A percentile compares a stretch with the other conserved stretches of the same genome.
These are phyloP conservation scores for Dorcus hopei DNA, from an alignment of 2,888 invertebrate species.

Conservation along the genomic window DNA sequence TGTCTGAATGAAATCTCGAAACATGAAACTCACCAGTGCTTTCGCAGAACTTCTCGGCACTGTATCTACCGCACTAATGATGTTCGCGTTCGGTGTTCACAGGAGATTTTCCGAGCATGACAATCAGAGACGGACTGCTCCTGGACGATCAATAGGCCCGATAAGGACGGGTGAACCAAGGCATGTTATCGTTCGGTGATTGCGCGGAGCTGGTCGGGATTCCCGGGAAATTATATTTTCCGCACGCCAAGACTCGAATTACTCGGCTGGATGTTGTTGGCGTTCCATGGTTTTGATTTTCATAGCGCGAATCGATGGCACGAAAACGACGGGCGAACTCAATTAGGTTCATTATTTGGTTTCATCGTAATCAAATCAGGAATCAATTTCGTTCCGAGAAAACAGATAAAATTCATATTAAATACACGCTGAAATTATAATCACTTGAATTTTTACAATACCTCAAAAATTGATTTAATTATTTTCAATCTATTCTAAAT, in stretches of 20 bases:
- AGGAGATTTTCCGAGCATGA: constrained; percentile 18
- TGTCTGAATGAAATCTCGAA: not conserved
- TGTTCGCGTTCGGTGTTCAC: constrained; percentile 20
- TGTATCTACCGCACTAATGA: constrained; percentile 27
- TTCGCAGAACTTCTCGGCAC: constrained; percentile 15
- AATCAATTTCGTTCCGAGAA: no score
- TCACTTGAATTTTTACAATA: no score
- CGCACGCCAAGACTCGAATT: constrained; percentile 24
- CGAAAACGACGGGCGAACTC: no score
- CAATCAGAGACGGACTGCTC: constrained; percentile 20
- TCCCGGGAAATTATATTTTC: constrained; percentile 38
- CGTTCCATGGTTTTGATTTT: no score
- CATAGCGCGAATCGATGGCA: no score
- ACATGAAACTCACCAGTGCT: constrained; percentile 16
- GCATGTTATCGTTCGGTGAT: not conserved
- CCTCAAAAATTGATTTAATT: no score
- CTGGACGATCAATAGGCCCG: constrained; percentile 13
- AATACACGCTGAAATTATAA: no score
- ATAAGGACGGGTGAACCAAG: constrained; percentile 21
- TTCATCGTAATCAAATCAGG: no score
- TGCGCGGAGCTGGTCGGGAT: constrained; percentile 24
- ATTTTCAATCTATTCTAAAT: no score
- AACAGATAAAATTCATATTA: no score
- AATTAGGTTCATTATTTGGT: no score
- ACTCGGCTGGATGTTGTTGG: not conserved